Evolutionary conservation across 2,888 invertebrate genomes (phyloP), one percentile per base, ranked within the genome.

Genomic region (Hermodice carunculata): DNA sequence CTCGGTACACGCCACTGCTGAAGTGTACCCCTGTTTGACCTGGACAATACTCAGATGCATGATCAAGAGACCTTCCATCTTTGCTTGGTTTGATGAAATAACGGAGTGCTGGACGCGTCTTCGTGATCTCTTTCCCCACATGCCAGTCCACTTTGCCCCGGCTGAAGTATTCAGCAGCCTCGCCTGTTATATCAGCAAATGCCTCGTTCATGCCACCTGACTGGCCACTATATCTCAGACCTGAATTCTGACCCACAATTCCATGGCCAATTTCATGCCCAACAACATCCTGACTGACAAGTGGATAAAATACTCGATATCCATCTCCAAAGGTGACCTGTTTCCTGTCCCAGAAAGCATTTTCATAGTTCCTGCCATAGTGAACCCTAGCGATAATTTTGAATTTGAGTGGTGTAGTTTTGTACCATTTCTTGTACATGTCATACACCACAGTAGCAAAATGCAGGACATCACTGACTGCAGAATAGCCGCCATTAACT

Each of bases 201-300:
- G 76, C 76, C 61, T 78, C 78, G 59, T 77, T 76, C 1, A 78
- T 71, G 6, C 73, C 77, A 2, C 78, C 78, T 3, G 71, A 65
- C 57, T 78, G 68, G 6, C 58, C 70, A 24, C 52, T 57, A 61
- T 77, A 78, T 17, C 67, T 37, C 29, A 77, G 65, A 40, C 69
- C 61, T 17, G 77, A 76, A 34, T 66, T 60, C 4, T 62, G 67
- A 32, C 69, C 71, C 1, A 75, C 76, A 29, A 78, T 53, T 2
- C 76, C 78, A 56, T 78, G 78, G 0, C 58, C 74, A 8, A 78
- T 57, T 44, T 78, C 78, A 51, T 78, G 78, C 17, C 71, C 70
- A 4, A 76, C 61, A 8, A 76, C 63, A 54, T 78, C 76, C 6
- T 73, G 54, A 34, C 60, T 67, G 2, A 69, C 69, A 4, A 77